Base-by-base conservation (phyloP, 2,888 invertebrate genomes). In the Lithophane socia region DNA sequence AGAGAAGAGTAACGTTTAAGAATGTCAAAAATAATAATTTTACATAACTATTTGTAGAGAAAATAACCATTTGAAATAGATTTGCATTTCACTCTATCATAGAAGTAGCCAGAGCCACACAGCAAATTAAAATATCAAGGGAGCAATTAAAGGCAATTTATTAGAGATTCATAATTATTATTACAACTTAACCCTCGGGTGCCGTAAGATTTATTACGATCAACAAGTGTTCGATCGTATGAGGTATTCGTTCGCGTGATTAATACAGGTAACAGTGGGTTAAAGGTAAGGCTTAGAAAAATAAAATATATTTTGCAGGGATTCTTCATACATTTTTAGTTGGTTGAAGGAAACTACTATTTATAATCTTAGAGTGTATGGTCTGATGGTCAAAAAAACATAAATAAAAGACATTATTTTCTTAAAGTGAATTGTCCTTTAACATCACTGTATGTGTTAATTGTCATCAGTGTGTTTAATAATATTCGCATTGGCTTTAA, bases 91-190 rank as follows among this genome's bases (percentile, higher is more conserved):
- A 58, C 52, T 74, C 7, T 21, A 56, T 61, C n/a, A 60, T 21
- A 18, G 10, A 54, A 67, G 71, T 52, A 73, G 64, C 29, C 29
- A 29, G 58, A 84, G 18, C 65, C 61, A 49, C 44, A 66, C 13
- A 68, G 58, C 65, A 81, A 86, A 86, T 85, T 82, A 86, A 86
- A 81, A 86, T 80, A 80, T 85, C 82, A 65, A 67, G 79, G 56
- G 70, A 80, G 87, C 75, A 87, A 88, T 88, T 81, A 88, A 82
- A 82, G 60, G 73, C 75, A 83, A 86, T 88, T 88, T 86, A 88
- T 88, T 83, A 75, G 54, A 78, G 78, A 85, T 83, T 82, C 78
- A 77, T 85, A 87, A 87, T 85, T 86, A 87, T 76, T 79, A 79
- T 75, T 75, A 75, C 75, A 79, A 66, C 66, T 66, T 72, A 70